Conservation (phyloP, 2,888 invertebrate species). For the Nomada ferruginata region DNA sequence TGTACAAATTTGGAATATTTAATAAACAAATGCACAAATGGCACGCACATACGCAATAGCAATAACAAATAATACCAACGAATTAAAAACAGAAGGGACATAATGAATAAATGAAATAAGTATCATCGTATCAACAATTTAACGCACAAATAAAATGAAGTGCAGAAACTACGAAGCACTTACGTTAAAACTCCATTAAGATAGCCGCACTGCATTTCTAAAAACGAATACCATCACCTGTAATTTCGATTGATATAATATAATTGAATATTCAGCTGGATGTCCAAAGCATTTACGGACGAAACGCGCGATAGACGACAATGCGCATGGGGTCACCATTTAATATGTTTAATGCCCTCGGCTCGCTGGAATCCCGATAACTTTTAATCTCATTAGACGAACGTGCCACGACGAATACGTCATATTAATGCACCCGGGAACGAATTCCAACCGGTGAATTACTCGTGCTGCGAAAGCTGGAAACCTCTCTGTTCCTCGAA, state of each 20-base stretch:
- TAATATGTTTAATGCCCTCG: constrained; percentile 52
- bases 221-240: background rate
- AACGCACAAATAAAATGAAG: too few species aligned
- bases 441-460: constrained; percentile 26
- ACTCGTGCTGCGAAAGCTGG: background rate
- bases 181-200: too few species aligned
- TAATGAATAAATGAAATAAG: too few species aligned
- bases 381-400: constrained; percentile 48
- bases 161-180: too few species aligned
- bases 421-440: constrained; percentile 24
- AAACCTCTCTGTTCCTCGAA: background rate
- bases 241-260: background rate
- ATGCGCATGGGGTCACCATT: constrained; percentile 12
- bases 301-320: background rate
- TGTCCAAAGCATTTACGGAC: background rate
- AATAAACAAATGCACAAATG: too few species aligned
- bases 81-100: too few species aligned
- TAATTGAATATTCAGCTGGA: background rate
- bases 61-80: too few species aligned
- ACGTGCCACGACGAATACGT: constrained; percentile 25
- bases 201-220: background rate
- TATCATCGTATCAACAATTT: too few species aligned
- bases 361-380: constrained; percentile 30
- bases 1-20: too few species aligned
- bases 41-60: too few species aligned